Conservation (phyloP, 2,113 vertebrate species). For the Mystacornis crossleyi region DNA sequence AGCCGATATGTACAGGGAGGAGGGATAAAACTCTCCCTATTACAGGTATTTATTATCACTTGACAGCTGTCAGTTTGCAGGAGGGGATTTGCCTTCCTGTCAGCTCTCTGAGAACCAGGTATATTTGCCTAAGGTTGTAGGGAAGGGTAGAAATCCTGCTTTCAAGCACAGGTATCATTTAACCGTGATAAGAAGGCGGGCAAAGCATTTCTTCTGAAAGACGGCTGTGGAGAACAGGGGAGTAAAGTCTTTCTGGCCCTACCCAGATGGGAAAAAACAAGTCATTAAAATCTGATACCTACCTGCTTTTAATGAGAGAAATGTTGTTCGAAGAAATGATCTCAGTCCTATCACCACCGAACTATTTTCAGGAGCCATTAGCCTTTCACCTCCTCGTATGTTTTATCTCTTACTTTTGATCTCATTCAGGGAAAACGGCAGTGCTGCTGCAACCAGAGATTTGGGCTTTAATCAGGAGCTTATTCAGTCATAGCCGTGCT, state of each 20-base stretch:
- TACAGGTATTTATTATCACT: constrained; percentile 47
- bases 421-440: background rate
- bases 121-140: constrained; percentile 40
- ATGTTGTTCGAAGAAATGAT: constrained; percentile 35
- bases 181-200: constrained; percentile 9
- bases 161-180: constrained; percentile 52
- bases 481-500: background rate
- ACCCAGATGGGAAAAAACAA: constrained; percentile 25
- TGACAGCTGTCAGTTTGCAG: constrained; percentile 59
- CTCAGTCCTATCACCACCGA: background rate
- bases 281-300: constrained; percentile 57
- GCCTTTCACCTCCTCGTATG: constrained; percentile 27
- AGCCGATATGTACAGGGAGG: constrained; percentile 17
- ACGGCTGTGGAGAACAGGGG: background rate
- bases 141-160: constrained; percentile 29
- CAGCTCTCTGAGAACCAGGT: constrained; percentile 55
- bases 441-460: background rate
- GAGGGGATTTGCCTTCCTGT: constrained; percentile 48
- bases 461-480: constrained; percentile 3
- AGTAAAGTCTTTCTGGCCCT: constrained; percentile 28
- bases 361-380: constrained; percentile 42
- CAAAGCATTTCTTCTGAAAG: constrained; percentile 20
- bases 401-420: constrained; percentile 9
- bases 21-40: background rate
- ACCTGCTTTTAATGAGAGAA: constrained; percentile 51